Conservation (phyloP, 2,888 invertebrate species). For the Monopis laevigella region DNA sequence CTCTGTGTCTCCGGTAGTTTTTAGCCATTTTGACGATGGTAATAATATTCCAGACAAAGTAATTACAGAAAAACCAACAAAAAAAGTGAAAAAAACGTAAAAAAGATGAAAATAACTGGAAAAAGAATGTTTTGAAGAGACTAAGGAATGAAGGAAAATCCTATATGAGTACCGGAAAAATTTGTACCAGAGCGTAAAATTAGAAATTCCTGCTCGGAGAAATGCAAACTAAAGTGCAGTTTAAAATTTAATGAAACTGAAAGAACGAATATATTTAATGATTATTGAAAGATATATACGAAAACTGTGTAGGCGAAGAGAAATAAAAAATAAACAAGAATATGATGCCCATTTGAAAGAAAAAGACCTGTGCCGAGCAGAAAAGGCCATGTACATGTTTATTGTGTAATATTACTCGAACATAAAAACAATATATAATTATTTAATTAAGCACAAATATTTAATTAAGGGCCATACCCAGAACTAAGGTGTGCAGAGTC, state of each 20-base stretch:
- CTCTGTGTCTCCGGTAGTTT: neutral
- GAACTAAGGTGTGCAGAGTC: too few species aligned
- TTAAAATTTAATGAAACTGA: neutral
- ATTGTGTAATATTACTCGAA: too few species aligned
- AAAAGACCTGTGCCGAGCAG: neutral
- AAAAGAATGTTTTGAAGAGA: neutral
- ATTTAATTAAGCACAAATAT: too few species aligned
- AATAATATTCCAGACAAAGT: neutral
- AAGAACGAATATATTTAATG: neutral
- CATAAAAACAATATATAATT: too few species aligned
- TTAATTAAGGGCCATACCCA: too few species aligned
- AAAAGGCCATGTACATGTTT: too few species aligned
- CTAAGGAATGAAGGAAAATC: neutral
- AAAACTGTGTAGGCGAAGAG: neutral
- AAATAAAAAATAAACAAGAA: neutral
- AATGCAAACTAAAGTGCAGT: neutral
- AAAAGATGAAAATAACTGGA: neutral
- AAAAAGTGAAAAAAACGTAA: neutral
- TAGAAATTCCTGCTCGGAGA: neutral
- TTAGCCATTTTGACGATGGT: neutral
- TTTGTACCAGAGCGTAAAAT: neutral
- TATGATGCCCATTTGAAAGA: neutral
- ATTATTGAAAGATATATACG: neutral
- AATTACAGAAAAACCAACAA: neutral
- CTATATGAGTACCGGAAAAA: neutral